These are phyloP conservation scores for Psittacula cyanocephala DNA, from an alignment of 2,113 vertebrate genomes.

Conservation along the genomic window DNA sequence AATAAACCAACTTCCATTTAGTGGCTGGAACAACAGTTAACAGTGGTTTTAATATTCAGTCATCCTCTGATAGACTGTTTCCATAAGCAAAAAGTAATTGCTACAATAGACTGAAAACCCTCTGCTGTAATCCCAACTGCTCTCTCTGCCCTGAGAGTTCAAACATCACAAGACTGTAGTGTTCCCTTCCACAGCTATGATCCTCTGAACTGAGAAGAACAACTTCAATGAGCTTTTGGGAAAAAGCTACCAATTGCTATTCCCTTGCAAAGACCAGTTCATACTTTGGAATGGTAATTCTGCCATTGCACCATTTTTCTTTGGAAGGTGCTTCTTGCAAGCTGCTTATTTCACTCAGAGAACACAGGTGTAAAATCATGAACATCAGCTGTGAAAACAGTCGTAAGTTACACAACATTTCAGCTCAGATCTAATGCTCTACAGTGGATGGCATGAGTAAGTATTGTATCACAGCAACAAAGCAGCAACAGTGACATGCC, in stretches of 20 bases:
- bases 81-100: background rate
- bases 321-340: background rate
- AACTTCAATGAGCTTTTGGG: background rate
- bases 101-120: background rate
- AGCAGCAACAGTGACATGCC: constrained; percentile 67
- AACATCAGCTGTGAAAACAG: constrained; percentile 55
- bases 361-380: constrained; percentile 20
- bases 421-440: constrained; percentile 61
- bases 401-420: constrained; percentile 53
- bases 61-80: background rate
- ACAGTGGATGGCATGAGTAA: constrained; percentile 65
- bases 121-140: background rate
- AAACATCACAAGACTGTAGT: background rate
- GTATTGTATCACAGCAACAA: constrained; percentile 74
- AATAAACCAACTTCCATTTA: background rate
- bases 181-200: background rate
- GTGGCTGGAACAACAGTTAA: background rate
- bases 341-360: background rate
- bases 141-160: background rate
- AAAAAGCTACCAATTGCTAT: background rate
- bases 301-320: background rate
- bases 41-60: background rate
- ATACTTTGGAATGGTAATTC: background rate
- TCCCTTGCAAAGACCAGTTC: background rate
- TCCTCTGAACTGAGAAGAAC: constrained; percentile 3